These are phyloP conservation scores for Megalonaias nervosa DNA, from an alignment of 1,140 invertebrate genomes.

Conservation along the genomic window DNA sequence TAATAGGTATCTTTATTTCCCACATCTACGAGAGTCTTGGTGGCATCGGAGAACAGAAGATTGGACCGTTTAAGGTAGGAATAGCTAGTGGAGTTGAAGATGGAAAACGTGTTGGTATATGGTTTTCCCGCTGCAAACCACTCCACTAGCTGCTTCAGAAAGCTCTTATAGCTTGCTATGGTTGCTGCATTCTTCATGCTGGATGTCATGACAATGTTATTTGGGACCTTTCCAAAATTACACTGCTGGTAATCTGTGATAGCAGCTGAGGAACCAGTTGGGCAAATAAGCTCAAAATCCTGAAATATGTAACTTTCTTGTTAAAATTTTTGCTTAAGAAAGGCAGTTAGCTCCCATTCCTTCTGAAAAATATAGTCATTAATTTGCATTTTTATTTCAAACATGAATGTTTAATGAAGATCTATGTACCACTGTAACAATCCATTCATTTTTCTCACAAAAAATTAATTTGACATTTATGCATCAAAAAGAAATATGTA, in stretches of 20 bases:
- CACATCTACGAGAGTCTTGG: conserved; percentile 61
- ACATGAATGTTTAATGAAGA: no score
- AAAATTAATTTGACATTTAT: no score
- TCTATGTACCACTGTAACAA: no score
- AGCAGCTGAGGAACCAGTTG: conserved; percentile 76
- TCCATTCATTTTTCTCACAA: no score
- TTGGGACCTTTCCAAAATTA: conserved; percentile 81
- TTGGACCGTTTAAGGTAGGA: conserved; percentile 50
- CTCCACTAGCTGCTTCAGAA: conserved; percentile 45
- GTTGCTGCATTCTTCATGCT: conserved; percentile 41
- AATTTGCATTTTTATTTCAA: no score
- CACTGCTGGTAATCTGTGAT: conserved; percentile 65
- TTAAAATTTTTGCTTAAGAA: no score
- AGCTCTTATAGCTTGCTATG: conserved; percentile 51
- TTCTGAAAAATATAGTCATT: no score
- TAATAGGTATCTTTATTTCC: conserved; percentile 60
- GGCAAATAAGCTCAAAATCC: conserved; percentile 90
- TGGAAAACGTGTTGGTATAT: conserved; percentile 41
- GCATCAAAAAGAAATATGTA: no score
- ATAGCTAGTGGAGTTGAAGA: conserved; percentile 49
- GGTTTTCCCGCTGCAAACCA: conserved; percentile 50
- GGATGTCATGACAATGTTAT: conserved; percentile 81
- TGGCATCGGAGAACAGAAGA: conserved; percentile 68
- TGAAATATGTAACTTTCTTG: conserved; percentile 35
- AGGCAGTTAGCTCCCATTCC: no score